Evolutionary conservation across 2,888 invertebrate species (phyloP).

Genomic region (Biston stratarius): DNA sequence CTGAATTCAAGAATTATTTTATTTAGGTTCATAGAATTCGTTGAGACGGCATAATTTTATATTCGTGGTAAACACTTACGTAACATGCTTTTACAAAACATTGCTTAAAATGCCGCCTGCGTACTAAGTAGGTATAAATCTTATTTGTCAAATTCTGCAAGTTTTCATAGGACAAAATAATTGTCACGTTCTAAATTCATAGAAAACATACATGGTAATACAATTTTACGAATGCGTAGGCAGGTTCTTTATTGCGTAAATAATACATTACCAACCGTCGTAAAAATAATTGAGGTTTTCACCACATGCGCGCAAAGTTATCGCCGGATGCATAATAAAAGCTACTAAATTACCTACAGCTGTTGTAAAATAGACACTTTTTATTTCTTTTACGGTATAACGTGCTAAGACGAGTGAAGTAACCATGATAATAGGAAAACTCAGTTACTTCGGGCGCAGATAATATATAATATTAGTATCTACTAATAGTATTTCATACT

Average conservation of each 20-base stretch:
- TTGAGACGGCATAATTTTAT: too few relatives aligned
- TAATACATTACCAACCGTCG: slow-evolving; percentile 34
- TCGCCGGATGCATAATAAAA: slow-evolving; percentile 34
- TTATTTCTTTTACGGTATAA: slow-evolving; percentile 20
- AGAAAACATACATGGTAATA: slow-evolving; percentile 42
- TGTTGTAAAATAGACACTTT: slow-evolving; percentile 21
- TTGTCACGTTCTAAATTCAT: slow-evolving; percentile 36
- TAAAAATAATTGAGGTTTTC: slow-evolving; percentile 43
- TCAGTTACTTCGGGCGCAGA: too few relatives aligned
- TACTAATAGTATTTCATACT: too few relatives aligned
- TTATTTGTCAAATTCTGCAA: background rate
- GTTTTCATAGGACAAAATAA: slow-evolving; percentile 17
- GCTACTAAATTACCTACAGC: slow-evolving; percentile 20
- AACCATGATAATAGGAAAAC: background rate
- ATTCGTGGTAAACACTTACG: too few relatives aligned
- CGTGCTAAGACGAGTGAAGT: slow-evolving; percentile 1
- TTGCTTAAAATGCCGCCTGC: too few relatives aligned
- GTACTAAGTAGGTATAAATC: too few relatives aligned
- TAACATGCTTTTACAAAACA: too few relatives aligned
- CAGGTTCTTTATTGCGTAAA: slow-evolving; percentile 35
- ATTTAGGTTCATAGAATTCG: too few relatives aligned
- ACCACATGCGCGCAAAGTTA: slow-evolving; percentile 41
- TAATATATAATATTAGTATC: too few relatives aligned
- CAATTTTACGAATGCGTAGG: slow-evolving; percentile 22
- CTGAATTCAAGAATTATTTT: too few relatives aligned